phyloP scores from a whole-genome alignment of 2,888 invertebrate genomes.

The Cerastoderma edule region DNA sequence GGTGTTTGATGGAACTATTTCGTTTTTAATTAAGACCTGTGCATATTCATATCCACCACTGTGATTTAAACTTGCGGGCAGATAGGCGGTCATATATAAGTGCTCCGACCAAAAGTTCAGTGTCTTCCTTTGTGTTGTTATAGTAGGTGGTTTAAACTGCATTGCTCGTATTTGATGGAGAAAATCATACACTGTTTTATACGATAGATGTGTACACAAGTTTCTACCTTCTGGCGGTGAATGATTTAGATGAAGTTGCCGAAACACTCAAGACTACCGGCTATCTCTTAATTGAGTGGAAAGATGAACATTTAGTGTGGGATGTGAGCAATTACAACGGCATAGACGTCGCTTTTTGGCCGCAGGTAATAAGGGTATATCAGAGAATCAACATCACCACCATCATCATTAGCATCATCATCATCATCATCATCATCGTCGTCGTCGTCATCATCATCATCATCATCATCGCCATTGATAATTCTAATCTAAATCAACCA shows the following conservation, averaged over 20 bases:
- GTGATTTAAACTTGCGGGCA: too few relatives aligned
- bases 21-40: too few relatives aligned
- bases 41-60: too few relatives aligned
- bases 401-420: not conserved
- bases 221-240: constrained; percentile 11
- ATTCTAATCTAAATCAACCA: not conserved
- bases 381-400: not conserved
- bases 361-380: not conserved
- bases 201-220: constrained; percentile 16
- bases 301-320: constrained; percentile 15
- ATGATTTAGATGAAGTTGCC: not conserved
- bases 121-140: too few relatives aligned
- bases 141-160: too few relatives aligned
- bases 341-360: constrained; percentile 12
- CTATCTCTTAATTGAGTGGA: constrained; percentile 3
- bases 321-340: not conserved
- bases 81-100: too few relatives aligned
- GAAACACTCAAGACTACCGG: constrained; percentile 14
- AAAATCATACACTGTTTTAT: too few relatives aligned
- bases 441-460: not conserved
- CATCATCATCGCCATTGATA: not conserved
- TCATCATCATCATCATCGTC: not conserved
- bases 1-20: too few relatives aligned
- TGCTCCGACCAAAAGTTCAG: too few relatives aligned
- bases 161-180: too few relatives aligned